A percentile compares a stretch with the other conserved stretches of the same genome.
These are phyloP conservation scores for Sesamia inferens DNA, from an alignment of 2,888 invertebrate species.

Conservation along the genomic window DNA sequence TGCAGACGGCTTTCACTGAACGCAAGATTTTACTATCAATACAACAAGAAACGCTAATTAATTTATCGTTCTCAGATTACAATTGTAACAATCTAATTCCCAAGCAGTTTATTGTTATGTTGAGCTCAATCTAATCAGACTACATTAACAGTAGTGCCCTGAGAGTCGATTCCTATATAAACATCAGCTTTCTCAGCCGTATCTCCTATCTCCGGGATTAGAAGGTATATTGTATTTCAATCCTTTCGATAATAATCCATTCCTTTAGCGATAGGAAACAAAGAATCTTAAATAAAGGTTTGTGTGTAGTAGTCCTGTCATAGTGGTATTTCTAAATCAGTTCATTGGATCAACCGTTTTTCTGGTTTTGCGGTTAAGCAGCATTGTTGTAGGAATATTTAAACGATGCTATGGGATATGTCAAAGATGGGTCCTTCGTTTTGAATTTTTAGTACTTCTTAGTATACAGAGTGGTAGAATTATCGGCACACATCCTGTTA, in stretches of 20 bases:
- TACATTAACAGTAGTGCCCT: conserved; percentile 50
- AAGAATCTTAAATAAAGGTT: conserved; percentile 6
- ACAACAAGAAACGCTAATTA: conserved; percentile 33
- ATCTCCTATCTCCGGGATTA: conserved; percentile 44
- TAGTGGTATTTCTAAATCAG: background rate
- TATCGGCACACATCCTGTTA: background rate
- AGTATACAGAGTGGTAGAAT: background rate
- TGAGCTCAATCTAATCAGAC: conserved; percentile 38
- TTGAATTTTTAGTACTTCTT: background rate
- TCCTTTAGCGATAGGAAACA: conserved; percentile 6
- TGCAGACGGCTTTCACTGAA: background rate
- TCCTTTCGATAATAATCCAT: conserved; percentile 31
- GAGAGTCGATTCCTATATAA: conserved; percentile 17
- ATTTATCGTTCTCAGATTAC: conserved; percentile 39
- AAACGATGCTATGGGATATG: background rate
- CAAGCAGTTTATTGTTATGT: conserved; percentile 43
- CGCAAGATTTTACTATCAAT: conserved; percentile 6
- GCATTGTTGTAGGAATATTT: background rate
- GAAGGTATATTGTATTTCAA: conserved; percentile 55
- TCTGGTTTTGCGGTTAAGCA: background rate
- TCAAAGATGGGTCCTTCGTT: background rate
- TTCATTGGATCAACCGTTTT: background rate
- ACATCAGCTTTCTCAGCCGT: conserved; percentile 41
- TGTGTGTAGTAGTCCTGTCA: background rate
- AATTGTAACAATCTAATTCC: conserved; percentile 33